Evolutionary conservation across 2,888 invertebrate species (phyloP), one percentile per base, ranked within the genome.

Genomic region (Eremobia ochroleuca): DNA sequence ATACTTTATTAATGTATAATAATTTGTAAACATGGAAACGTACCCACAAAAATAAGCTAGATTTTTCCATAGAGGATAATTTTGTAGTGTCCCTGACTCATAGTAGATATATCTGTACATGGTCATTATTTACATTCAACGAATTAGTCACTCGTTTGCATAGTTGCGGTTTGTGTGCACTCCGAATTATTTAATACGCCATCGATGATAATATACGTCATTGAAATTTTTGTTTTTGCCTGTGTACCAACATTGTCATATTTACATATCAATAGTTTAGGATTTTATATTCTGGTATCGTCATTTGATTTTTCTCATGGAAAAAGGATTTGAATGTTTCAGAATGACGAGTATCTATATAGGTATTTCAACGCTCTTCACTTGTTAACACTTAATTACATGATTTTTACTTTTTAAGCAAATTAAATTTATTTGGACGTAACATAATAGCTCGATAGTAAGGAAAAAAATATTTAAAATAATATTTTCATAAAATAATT

Each of bases 21-120:
- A 18, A 58, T 66, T 64, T 52, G 43, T 79, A 55, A 74, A 62
- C 61, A 75, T 81, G 61, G 61, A 74, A 81, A 79, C 25, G n/a
- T 62, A 67, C 66, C 43, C 49, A 61, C 34, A 58, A 79, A 68
- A 31, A 1, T 37, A 61, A 43, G 37, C 13, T 55, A 79, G 31
- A 62, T 55, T 61, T 81, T 82, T 79, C 82, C 79, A 18, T 75
- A 49, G 55, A 37, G 46, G 67, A 31, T 55, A 66, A 28, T 43
- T 66, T 46, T 13, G 37, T 52, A 11, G 11, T 28, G 34, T 31
- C 15, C 15, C 4, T 79, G 81, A 79, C 49, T 65, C 65, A 64
- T 28, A 77, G 2, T 52, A 31, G 2, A 21, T 62, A 43, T 28
- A 79, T 9, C 46, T 59, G 8, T 52, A 37, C 31, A 66, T 15